Evolutionary conservation across 2,888 invertebrate species (phyloP).

Genomic region (Gari tellinella): DNA sequence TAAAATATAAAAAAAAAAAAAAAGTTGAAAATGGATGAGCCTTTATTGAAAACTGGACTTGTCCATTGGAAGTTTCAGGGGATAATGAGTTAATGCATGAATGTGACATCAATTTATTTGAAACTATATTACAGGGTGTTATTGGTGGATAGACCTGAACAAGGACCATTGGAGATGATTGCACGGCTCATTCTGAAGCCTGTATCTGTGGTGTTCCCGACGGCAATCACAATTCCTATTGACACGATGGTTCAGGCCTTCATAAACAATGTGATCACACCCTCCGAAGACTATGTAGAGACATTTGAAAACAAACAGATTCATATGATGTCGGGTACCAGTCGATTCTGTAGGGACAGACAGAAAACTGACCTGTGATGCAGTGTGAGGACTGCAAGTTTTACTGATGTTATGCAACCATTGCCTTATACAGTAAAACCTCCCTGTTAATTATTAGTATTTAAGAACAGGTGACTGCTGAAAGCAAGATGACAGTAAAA

Average conservation of each 20-base stretch:
- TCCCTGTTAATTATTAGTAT: too few species aligned
- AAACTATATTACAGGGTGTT: constrained; percentile 75
- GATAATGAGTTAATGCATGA: too few species aligned
- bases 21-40: too few species aligned
- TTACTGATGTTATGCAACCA: too few species aligned
- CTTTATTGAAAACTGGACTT: too few species aligned
- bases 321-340: constrained; percentile 71
- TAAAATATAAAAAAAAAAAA: too few species aligned
- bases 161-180: constrained; percentile 75
- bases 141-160: constrained; percentile 79
- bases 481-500: too few species aligned
- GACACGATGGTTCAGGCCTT: constrained; percentile 80
- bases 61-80: too few species aligned
- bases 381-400: too few species aligned
- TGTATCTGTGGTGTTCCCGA: constrained; percentile 78
- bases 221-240: constrained; percentile 79
- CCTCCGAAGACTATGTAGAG: constrained; percentile 64
- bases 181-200: constrained; percentile 77
- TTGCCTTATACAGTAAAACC: too few species aligned
- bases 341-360: constrained; percentile 3
- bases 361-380: not conserved
- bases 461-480: too few species aligned
- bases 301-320: constrained; percentile 81
- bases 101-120: too few species aligned
- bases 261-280: constrained; percentile 74